phyloP scores from a whole-genome alignment of 2,888 invertebrate species.

The Lucinisca nassula region DNA sequence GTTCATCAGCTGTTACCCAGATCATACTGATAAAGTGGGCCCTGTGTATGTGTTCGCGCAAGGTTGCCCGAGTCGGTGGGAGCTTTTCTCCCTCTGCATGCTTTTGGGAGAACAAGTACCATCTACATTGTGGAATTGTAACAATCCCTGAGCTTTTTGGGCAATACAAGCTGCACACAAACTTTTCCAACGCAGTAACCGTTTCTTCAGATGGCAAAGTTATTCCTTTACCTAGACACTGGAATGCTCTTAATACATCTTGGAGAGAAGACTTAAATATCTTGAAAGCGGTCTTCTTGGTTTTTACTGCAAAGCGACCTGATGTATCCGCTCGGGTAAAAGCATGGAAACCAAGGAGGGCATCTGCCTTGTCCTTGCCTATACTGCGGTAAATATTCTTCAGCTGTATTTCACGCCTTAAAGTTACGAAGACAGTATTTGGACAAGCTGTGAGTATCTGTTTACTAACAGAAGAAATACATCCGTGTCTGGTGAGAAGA shows the following conservation, averaged over 20 bases:
- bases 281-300: not conserved
- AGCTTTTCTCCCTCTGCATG: constrained; percentile 6
- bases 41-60: not conserved
- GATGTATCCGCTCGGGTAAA: not conserved
- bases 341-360: not conserved
- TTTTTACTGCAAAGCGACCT: not conserved
- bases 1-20: constrained; percentile 1
- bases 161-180: not conserved
- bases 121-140: not conserved
- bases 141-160: not conserved
- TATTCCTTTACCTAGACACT: not conserved
- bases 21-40: constrained; percentile 1
- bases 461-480: not conserved
- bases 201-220: not conserved
- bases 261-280: not conserved
- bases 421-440: not conserved
- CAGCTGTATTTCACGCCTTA: not conserved
- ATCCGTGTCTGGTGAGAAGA: constrained; percentile 1
- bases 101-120: not conserved
- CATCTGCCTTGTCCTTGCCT: not conserved
- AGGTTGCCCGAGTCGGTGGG: not conserved
- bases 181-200: not conserved
- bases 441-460: not conserved
- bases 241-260: not conserved
- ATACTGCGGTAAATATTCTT: not conserved